Percentiles rank a stretch among this genome's conserved stretches.
Conservation (phyloP, 1,140 invertebrate species). For the Formica selysi region DNA sequence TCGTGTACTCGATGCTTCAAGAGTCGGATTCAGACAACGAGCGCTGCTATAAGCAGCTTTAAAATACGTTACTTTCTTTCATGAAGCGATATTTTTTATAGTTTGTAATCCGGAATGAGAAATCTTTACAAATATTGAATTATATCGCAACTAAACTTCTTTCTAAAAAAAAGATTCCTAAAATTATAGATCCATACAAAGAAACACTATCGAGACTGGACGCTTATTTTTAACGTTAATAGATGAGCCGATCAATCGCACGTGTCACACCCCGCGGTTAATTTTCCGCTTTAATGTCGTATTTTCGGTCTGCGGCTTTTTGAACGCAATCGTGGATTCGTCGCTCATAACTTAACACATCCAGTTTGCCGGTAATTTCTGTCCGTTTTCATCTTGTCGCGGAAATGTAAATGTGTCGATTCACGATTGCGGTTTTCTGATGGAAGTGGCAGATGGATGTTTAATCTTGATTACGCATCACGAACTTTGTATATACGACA, state of each 20-base stretch:
- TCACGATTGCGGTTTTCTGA: background rate
- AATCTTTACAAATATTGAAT: conserved; percentile 4
- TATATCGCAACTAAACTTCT: background rate
- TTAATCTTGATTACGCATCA: background rate
- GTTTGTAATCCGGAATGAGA: background rate
- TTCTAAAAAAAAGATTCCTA: background rate
- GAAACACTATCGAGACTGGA: background rate
- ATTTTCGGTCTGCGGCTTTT: conserved; percentile 10
- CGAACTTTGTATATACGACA: background rate
- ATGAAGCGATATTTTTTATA: background rate
- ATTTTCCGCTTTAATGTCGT: conserved; percentile 33
- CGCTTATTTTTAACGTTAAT: conserved; percentile 25
- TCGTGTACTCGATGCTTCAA: background rate
- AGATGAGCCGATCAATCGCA: conserved; percentile 45
- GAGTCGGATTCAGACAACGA: conserved; percentile 11
- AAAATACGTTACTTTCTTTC: background rate
- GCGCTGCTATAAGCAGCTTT: background rate
- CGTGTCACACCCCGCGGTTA: conserved; percentile 9
- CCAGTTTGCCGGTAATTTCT: conserved; percentile 2
- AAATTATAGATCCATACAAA: conserved; percentile 10
- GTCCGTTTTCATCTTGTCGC: conserved; percentile 45
- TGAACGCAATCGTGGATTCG: background rate
- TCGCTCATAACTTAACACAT: conserved; percentile 4
- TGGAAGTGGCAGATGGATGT: background rate
- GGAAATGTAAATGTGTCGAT: conserved; percentile 47